These are phyloP conservation scores for Chymomyza amoena DNA, from an alignment of 2,888 invertebrate genomes.

Conservation along the genomic window DNA sequence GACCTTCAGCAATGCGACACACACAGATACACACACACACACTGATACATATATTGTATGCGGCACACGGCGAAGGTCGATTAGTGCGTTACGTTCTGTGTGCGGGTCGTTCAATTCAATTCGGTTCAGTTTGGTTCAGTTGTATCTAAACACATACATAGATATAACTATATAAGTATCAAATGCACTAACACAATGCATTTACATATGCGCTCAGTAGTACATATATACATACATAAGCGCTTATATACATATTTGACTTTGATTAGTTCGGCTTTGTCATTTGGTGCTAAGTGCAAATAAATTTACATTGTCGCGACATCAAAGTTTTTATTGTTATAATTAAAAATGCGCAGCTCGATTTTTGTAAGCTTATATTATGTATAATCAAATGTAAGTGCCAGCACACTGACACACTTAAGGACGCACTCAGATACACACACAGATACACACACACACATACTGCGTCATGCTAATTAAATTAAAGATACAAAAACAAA, in stretches of 20 bases:
- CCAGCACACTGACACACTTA: not conserved
- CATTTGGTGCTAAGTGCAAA: not conserved
- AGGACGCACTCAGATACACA: constrained; percentile 11
- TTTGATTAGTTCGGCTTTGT: constrained; percentile 50
- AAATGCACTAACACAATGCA: not conserved
- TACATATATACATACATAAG: not conserved
- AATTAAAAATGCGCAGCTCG: constrained; percentile 6
- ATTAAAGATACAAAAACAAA: constrained; percentile 7
- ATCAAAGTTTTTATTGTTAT: constrained; percentile 5
- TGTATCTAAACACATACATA: not conserved
- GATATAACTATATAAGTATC: not conserved
- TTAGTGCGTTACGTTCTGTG: constrained; percentile 60
- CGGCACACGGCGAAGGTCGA: constrained; percentile 70
- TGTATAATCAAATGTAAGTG: not conserved
- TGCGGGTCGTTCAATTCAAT: not conserved
- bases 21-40: not conserved
- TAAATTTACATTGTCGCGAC: not conserved
- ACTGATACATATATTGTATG: constrained; percentile 33
- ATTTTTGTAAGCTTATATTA: not conserved
- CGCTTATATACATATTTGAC: constrained; percentile 50
- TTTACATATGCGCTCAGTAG: not conserved
- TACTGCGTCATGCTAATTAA: constrained; percentile 10
- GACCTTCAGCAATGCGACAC: constrained; percentile 48
- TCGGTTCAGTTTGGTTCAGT: constrained; percentile 37
- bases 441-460: not conserved